Base-by-base conservation (phyloP, 1,140 invertebrate species). In the Caenorhabditis inopinata region DNA sequence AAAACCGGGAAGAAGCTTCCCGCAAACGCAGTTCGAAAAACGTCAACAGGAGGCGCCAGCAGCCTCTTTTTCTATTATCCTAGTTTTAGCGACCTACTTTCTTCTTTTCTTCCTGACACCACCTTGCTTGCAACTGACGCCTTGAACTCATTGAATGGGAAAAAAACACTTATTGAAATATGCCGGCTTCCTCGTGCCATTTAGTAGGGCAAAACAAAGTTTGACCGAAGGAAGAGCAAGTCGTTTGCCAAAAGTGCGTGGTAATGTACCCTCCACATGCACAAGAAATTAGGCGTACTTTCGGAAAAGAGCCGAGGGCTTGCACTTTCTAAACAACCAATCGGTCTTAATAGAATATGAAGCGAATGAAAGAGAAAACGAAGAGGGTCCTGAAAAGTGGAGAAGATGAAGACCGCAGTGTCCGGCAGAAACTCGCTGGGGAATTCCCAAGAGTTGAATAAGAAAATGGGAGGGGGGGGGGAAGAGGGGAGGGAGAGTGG, bases 301-400 rank as follows among this genome's bases (percentile, higher is more conserved):
- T 58, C 12, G 49, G 27, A 6, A 58, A 2, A 7, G 25, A 2
- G 12, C 4, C 48, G n/a, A n/a, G 7, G 11, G 2, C 27, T 9
- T 9, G 7, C 27, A 3, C 27, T 9, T 9, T 2, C 18, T 16
- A 32, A 58, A 2, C 32, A 27, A 58, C 51, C 51, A 58, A 68
- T 68, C 32, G 58, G 58, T 18, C 14, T 32, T 68, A 68, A 68
- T 68, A 38, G 58, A 68, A 68, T 68, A 68, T 68, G 58, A 68
- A 68, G 58, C 35, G 32, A 68, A 68, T 68, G 38, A 68, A 68
- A 21, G 58, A n/a, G n/a, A n/a, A n/a, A n/a, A n/a, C n/a, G 27
- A 6, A 11, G n/a, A 32, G 58, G 32, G 32, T 35, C 25, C 32
- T 2, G 11, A 21, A 32, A 14, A 9, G 5, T 7, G 4, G n/a